Evolutionary conservation across 2,113 vertebrate genomes (phyloP), one percentile per base, ranked within the genome.

Genomic region (Bettongia penicillata): DNA sequence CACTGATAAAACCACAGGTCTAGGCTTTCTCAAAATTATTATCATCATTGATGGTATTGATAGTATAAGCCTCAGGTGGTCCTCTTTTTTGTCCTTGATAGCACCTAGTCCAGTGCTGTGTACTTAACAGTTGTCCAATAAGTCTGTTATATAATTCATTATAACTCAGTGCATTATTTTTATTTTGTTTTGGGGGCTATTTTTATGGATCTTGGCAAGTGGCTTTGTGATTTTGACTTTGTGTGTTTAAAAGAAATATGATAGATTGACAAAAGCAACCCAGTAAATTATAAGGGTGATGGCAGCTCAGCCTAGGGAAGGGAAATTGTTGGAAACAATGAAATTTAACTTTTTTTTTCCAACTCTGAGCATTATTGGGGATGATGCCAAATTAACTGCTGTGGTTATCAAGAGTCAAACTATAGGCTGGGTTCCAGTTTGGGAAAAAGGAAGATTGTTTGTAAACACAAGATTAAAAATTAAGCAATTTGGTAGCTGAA

Each of bases 401-500:
- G 97, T 97, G 96, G 92, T 98, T 97, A 96, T 97, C 93, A 93
- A 96, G 97, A 98, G 92, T 90, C 95, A 94, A 97, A 96, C 90
- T 68, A 53, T 95, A 92, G 97, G 97, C 97, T 92, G 61, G 92
- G 93, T 97, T 98, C 97, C 98, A 99, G 94, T 95, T 26, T 6
- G 49, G 96, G 97, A 97, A 98, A 97, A 98, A 97, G 98, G 95
- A 97, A 98, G 97, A 84, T 98, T 98, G 97, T 98, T 99, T 98
- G 96, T 95, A 94, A 98, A 95, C 96, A 96, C 97, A 98, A 97
- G 94, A 94, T 77, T 98, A 97, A 98, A 98, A 98, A 97, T 97
- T 98, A 98, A 98, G 98, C 97, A 98, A 96, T 94, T 96, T 96
- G 90, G 95, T 98, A 98, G 97, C 96, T 98, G 98, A 98, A 98